A percentile compares a stretch with the other conserved stretches of the same genome.
phyloP scores from a whole-genome alignment of 2,888 invertebrate species.

The Chrysolina oricalcia region DNA sequence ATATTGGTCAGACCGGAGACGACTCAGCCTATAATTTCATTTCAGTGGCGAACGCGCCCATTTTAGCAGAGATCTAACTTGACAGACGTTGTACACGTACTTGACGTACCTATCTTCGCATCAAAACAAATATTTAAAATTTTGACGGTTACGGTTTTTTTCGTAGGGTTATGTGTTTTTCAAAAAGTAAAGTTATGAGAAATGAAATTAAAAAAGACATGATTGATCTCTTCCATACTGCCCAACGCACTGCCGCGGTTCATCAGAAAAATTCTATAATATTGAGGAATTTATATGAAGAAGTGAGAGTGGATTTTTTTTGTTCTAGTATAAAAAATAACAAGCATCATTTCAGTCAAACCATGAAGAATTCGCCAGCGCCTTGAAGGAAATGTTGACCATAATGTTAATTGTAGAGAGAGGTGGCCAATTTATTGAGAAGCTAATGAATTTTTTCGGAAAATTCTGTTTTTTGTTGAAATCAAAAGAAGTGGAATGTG shows the following conservation, averaged over 20 bases:
- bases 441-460: conserved; percentile 42
- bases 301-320: conserved; percentile 71
- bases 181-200: conserved; percentile 17
- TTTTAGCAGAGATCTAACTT: too few species aligned
- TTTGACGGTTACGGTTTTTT: conserved; percentile 1
- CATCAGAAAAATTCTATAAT: conserved; percentile 79
- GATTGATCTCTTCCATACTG: conserved; percentile 72
- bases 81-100: too few species aligned
- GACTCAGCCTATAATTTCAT: too few species aligned
- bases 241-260: conserved; percentile 78
- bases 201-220: conserved; percentile 69
- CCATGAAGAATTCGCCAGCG: conserved; percentile 36
- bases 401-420: conserved; percentile 34
- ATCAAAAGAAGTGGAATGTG: conserved; percentile 59
- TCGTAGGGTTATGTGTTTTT: conserved; percentile 16
- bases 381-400: conserved; percentile 37
- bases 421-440: conserved; percentile 36
- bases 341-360: conserved; percentile 43
- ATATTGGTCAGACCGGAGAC: too few species aligned
- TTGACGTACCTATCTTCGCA: neutral
- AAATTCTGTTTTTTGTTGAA: conserved; percentile 50
- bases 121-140: conserved; percentile 11
- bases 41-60: too few species aligned
- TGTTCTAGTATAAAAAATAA: neutral
- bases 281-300: conserved; percentile 77